A percentile compares a stretch with the other conserved stretches of the same genome.
These are phyloP conservation scores for Epizoanthus scotinus DNA, from an alignment of 92 coral and sea anemone species.

Conservation along the genomic window DNA sequence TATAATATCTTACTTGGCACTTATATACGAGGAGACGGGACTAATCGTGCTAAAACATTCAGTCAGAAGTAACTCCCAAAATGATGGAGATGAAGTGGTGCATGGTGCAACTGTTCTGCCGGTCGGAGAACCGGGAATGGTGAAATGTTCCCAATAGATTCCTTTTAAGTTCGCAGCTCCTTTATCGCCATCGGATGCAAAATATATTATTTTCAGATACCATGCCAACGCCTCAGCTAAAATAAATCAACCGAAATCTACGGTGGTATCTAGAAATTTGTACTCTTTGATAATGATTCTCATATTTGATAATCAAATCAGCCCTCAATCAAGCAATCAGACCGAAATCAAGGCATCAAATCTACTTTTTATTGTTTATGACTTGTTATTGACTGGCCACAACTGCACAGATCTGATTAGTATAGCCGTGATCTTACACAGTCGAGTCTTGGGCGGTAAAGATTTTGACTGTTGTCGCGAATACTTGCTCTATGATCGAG, in stretches of 20 bases:
- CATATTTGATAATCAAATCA: conserved; percentile 14
- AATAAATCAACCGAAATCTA: conserved; percentile 11
- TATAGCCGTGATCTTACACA: background rate
- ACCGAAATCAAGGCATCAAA: conserved; percentile 9
- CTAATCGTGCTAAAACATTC: too few relatives aligned
- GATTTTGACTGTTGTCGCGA: conserved; percentile 15
- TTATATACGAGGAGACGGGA: too few relatives aligned
- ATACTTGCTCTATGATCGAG: conserved; percentile 5
- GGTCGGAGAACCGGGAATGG: too few relatives aligned
- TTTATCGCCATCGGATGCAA: conserved; percentile 36
- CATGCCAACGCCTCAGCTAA: conserved; percentile 25
- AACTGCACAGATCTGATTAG: background rate
- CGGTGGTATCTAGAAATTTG: conserved; percentile 6
- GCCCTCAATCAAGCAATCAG: conserved; percentile 15
- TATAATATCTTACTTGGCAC: too few relatives aligned
- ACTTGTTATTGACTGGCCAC: conserved; percentile 9
- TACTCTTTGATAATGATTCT: conserved; percentile 2
- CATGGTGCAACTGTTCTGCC: too few relatives aligned
- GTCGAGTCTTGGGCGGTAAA: conserved; percentile 2
- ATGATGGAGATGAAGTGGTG: too few relatives aligned
- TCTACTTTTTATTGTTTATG: conserved; percentile 5
- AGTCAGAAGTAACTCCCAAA: too few relatives aligned
- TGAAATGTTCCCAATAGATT: background rate
- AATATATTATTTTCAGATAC: conserved; percentile 7
- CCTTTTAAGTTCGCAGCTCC: conserved; percentile 1